Evolutionary conservation across 2,797 vertebrate species (phyloP).

Genomic region (Brotula barbata): DNA sequence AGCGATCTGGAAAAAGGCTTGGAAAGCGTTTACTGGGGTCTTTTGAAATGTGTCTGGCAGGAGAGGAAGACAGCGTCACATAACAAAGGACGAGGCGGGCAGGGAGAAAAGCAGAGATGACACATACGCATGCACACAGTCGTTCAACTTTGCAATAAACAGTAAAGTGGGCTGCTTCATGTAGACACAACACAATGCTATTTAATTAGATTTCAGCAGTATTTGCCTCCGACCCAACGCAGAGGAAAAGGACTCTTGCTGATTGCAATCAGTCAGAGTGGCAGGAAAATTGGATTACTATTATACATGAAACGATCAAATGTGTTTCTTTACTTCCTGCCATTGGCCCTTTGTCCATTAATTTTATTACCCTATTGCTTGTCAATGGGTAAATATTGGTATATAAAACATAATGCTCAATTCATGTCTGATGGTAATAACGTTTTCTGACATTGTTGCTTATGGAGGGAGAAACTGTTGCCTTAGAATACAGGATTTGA

Average conservation of each 20-base stretch:
- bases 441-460: constrained; percentile 47
- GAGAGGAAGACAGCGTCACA: constrained; percentile 14
- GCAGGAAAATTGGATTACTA: constrained; percentile 71
- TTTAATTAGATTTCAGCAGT: constrained; percentile 69
- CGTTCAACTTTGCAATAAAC: constrained; percentile 47
- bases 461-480: constrained; percentile 22
- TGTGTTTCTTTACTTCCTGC: constrained; percentile 40
- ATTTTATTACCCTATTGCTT: constrained; percentile 43
- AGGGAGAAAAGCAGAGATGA: constrained; percentile 36
- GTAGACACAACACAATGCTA: constrained; percentile 62
- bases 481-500: constrained; percentile 37
- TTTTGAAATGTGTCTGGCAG: constrained; percentile 53
- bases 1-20: constrained; percentile 34
- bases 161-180: constrained; percentile 54
- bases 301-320: constrained; percentile 61
- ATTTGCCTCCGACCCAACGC: constrained; percentile 55
- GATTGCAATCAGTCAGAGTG: constrained; percentile 77
- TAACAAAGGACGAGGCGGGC: constrained; percentile 31
- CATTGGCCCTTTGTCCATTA: constrained; percentile 27
- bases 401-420: constrained; percentile 22
- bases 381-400: constrained; percentile 46
- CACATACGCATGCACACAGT: constrained; percentile 28
- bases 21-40: constrained; percentile 35
- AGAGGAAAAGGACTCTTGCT: constrained; percentile 53
- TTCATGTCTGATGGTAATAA: constrained; percentile 34